Conservation (phyloP, 2,797 vertebrate genomes). For the Pelobates cultripes region DNA sequence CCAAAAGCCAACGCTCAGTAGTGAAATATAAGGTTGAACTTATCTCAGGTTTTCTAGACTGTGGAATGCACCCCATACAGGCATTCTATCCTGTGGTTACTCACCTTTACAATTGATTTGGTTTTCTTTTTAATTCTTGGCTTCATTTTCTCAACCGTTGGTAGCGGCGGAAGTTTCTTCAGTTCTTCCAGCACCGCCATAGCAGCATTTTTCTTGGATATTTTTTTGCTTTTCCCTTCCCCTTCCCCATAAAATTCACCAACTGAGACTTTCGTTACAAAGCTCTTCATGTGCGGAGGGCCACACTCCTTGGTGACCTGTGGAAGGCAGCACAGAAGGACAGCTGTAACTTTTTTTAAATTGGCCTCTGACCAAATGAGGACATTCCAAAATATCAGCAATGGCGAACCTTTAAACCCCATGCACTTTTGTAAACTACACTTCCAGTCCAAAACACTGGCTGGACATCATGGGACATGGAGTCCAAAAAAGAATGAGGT, state of each 20-base stretch:
- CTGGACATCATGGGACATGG: too few relatives aligned
- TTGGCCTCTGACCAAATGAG: not conserved
- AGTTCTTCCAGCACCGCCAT: slow-evolving; percentile 89
- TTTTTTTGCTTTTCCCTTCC: slow-evolving; percentile 98
- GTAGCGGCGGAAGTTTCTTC: slow-evolving; percentile 88
- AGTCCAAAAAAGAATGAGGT: too few relatives aligned
- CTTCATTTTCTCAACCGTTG: slow-evolving; percentile 87
- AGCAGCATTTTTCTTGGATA: slow-evolving; percentile 98
- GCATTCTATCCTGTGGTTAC: not conserved
- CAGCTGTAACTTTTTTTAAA: not conserved
- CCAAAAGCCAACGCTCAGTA: too few relatives aligned
- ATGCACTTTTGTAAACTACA: not conserved
- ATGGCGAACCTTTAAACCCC: not conserved
- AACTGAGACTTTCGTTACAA: slow-evolving; percentile 89
- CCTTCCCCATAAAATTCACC: slow-evolving; percentile 93
- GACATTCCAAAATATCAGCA: too few relatives aligned
- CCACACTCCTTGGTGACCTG: slow-evolving; percentile 96
- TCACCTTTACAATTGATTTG: slow-evolving; percentile 95
- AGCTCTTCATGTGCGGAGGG: slow-evolving; percentile 97
- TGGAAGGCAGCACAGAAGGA: not conserved
- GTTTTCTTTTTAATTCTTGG: slow-evolving; percentile 99
- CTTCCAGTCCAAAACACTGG: not conserved
- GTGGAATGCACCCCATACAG: too few relatives aligned
- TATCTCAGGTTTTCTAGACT: too few relatives aligned
- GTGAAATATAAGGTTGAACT: too few relatives aligned